Base-by-base conservation (phyloP, 2,888 invertebrate genomes). In the Pollenia labialis region DNA sequence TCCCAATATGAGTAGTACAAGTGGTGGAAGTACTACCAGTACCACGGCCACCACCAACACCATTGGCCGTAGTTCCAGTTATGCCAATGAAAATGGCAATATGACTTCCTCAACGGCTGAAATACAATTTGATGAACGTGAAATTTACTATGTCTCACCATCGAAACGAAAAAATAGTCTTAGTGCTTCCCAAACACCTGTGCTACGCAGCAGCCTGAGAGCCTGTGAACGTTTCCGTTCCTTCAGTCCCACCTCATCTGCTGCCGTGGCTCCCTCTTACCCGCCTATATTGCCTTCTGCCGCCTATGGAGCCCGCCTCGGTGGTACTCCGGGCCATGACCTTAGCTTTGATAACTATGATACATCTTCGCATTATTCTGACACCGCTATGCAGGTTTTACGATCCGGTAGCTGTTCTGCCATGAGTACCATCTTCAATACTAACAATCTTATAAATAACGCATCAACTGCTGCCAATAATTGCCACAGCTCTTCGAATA, bases 131-230 rank as follows among this genome's bases (percentile, higher is more conserved):
- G 93, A 93, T 77, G 93, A 93, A 52, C 92, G 92, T 56, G 93
- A 93, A 64, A 91, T 93, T 80, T 93, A 92, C 88, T 93, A 92
- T 87, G 91, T 93, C 0, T 93, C 93, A 14, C 93, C 93, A 4
- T 91, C 93, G 40, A 93, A 93, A 71, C 91, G 92, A 89, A 92
- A 92, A 91, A 88, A 85, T 80, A 88, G 81, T 64, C 80, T 88
- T 42, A 81, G 83, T 81, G 89, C 88, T 80, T 86, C 83, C 54
- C 81, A 71, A 81, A 89, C 85, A 46, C 81, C 85, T 52, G 81
- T 81, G 16, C 56, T 85, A 50, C 89, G 87, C 74, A 87, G 86
- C 81, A 87, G 86, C 23, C 82, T 88, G n/a, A 83, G 88, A 44
- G 87, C 88, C 52, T 87, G 88, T 56, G 87, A 89, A 62, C 88